Evolutionary conservation across 2,113 vertebrate genomes (phyloP).

Genomic region (Ophthalmolycus amberensis): DNA sequence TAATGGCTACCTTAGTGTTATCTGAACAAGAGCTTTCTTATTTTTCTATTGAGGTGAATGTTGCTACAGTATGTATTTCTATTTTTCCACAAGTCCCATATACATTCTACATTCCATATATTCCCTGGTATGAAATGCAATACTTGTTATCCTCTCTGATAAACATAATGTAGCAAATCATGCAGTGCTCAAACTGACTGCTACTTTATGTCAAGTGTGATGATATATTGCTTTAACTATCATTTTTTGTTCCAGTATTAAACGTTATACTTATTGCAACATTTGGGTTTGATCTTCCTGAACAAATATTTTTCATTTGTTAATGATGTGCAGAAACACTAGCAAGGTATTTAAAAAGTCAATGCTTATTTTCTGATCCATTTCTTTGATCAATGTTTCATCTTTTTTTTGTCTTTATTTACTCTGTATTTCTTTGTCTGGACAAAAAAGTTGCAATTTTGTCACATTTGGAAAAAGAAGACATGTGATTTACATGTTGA

Average conservation of each 20-base stretch:
- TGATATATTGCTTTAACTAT: slow-evolving; percentile 71
- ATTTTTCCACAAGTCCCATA: slow-evolving; percentile 55
- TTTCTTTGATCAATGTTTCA: slow-evolving; percentile 1
- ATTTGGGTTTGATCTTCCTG: slow-evolving; percentile 39
- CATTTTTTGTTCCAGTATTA: slow-evolving; percentile 53
- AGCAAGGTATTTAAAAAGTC: slow-evolving; percentile 10
- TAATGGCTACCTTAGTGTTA: slow-evolving; percentile 39
- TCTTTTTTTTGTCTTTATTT: background rate
- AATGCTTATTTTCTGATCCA: background rate
- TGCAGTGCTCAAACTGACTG: slow-evolving; percentile 67
- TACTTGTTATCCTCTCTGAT: slow-evolving; percentile 75
- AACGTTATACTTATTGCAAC: slow-evolving; percentile 30
- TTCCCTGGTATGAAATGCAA: slow-evolving; percentile 75
- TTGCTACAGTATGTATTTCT: slow-evolving; percentile 52
- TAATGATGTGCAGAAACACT: slow-evolving; percentile 3
- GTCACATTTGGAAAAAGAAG: slow-evolving; percentile 17
- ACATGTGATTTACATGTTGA: slow-evolving; percentile 19
- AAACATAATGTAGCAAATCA: slow-evolving; percentile 82
- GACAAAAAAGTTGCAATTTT: slow-evolving; percentile 26
- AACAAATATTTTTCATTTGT: slow-evolving; percentile 8
- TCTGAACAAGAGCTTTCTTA: slow-evolving; percentile 65
- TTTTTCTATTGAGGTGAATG: slow-evolving; percentile 74
- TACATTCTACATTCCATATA: slow-evolving; percentile 33
- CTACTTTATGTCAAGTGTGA: slow-evolving; percentile 76
- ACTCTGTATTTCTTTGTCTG: slow-evolving; percentile 1